These are phyloP conservation scores for Bhutanitis thaidina DNA, from an alignment of 2,888 invertebrate genomes.

Conservation along the genomic window DNA sequence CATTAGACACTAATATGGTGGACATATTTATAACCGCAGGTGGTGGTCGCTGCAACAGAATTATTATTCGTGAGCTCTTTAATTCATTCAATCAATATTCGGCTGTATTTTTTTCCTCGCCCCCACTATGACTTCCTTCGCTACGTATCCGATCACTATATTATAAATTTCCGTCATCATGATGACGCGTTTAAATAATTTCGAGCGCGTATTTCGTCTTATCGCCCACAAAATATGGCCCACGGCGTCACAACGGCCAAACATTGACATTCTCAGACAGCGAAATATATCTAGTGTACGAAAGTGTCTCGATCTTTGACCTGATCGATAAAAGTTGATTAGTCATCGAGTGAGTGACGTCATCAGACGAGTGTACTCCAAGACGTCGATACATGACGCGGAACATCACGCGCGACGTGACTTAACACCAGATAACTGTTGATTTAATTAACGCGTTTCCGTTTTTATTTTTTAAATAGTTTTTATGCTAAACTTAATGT, in stretches of 20 bases:
- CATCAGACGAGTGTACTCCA: not conserved
- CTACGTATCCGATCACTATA: too few species aligned
- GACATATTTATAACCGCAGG: too few species aligned
- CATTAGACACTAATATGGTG: too few species aligned
- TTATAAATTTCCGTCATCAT: too few species aligned
- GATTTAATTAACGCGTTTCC: slow-evolving; percentile 3
- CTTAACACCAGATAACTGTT: not conserved
- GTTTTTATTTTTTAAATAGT: not conserved
- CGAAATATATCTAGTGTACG: slow-evolving; percentile 2
- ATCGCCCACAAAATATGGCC: not conserved
- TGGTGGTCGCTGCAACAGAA: too few species aligned
- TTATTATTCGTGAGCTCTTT: too few species aligned
- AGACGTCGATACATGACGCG: not conserved
- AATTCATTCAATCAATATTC: too few species aligned
- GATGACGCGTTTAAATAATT: too few species aligned
- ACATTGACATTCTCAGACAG: not conserved
- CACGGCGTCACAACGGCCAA: not conserved
- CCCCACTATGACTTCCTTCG: too few species aligned
- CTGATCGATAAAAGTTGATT: slow-evolving; percentile 1
- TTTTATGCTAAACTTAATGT: not conserved
- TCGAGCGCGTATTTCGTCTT: not conserved
- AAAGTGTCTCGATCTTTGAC: slow-evolving; percentile 12
- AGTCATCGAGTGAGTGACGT: not conserved
- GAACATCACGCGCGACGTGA: not conserved
- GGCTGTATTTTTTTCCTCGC: too few species aligned